phyloP scores from a whole-genome alignment of 2,888 invertebrate genomes.

The Falcaria lacertinaria region DNA sequence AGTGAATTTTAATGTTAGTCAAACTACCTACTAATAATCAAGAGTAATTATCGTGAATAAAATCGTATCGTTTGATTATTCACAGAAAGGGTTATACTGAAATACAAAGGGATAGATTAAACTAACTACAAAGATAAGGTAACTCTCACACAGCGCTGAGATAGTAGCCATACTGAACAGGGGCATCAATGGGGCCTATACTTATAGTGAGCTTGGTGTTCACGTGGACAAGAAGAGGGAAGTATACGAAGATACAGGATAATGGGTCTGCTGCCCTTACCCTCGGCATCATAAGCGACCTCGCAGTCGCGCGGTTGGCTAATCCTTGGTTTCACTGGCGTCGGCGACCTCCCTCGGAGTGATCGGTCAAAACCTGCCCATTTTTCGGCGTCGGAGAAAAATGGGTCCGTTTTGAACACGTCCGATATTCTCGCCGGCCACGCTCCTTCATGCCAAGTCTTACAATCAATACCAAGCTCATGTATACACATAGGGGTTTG shows the following conservation, averaged over 20 bases:
- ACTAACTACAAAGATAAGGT: constrained; percentile 28
- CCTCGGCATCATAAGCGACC: constrained; percentile 87
- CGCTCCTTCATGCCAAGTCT: constrained; percentile 75
- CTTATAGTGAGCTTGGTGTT: constrained; percentile 12
- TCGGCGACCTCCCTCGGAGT: constrained; percentile 81
- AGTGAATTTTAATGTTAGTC: constrained; percentile 24
- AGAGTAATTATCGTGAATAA: constrained; percentile 44
- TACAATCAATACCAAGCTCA: constrained; percentile 58
- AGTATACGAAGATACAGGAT: constrained; percentile 65
- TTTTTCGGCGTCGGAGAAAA: constrained; percentile 76
- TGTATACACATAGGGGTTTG: constrained; percentile 22
- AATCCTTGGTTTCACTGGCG: constrained; percentile 85
- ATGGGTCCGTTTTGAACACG: constrained; percentile 71
- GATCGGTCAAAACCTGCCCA: constrained; percentile 79
- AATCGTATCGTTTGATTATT: constrained; percentile 56
- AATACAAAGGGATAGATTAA: constrained; percentile 21
- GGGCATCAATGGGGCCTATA: constrained; percentile 19
- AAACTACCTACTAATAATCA: constrained; percentile 18
- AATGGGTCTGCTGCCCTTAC: constrained; percentile 79
- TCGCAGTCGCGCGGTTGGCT: constrained; percentile 85
- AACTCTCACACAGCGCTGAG: constrained; percentile 28
- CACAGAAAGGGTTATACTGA: constrained; percentile 35
- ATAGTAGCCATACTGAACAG: constrained; percentile 15
- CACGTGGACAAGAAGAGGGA: constrained; percentile 20
- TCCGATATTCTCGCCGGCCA: constrained; percentile 68